Conservation (phyloP, 1,140 invertebrate genomes). For the Drosophila burlai region DNA sequence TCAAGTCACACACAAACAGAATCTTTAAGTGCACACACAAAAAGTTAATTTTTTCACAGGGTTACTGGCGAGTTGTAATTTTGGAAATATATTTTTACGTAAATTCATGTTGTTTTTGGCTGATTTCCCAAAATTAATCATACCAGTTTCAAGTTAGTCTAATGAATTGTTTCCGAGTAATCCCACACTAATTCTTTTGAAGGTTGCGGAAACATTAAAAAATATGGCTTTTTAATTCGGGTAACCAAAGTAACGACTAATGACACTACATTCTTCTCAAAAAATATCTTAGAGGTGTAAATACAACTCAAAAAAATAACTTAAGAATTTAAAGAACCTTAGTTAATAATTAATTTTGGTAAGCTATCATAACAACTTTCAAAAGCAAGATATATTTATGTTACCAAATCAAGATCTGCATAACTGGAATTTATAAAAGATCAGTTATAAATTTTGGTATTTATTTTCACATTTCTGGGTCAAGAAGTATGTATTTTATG, state of each 20-base stretch:
- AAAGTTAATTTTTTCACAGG: background rate
- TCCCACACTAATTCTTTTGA: conserved; percentile 9
- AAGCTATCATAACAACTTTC: background rate
- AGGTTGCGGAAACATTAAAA: background rate
- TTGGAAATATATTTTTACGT: background rate
- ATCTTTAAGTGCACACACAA: conserved; percentile 18
- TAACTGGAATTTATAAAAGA: conserved; percentile 2
- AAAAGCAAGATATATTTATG: background rate
- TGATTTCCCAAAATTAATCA: conserved; percentile 2
- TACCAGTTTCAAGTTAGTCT: background rate
- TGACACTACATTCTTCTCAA: background rate
- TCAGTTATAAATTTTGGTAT: background rate
- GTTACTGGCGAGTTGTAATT: background rate
- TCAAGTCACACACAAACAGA: conserved; percentile 12
- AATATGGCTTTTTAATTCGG: background rate
- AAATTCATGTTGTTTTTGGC: background rate
- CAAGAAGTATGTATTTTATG: background rate
- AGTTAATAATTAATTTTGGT: too few relatives aligned
- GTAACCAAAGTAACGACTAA: background rate
- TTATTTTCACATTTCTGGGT: background rate
- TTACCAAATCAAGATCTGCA: background rate
- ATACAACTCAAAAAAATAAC: background rate
- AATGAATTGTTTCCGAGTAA: conserved; percentile 3
- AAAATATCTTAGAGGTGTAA: background rate
- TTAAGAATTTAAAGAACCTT: too few relatives aligned